Evolutionary conservation across 2,113 vertebrate genomes (phyloP).

Genomic region (Macroglossus sobrinus): DNA sequence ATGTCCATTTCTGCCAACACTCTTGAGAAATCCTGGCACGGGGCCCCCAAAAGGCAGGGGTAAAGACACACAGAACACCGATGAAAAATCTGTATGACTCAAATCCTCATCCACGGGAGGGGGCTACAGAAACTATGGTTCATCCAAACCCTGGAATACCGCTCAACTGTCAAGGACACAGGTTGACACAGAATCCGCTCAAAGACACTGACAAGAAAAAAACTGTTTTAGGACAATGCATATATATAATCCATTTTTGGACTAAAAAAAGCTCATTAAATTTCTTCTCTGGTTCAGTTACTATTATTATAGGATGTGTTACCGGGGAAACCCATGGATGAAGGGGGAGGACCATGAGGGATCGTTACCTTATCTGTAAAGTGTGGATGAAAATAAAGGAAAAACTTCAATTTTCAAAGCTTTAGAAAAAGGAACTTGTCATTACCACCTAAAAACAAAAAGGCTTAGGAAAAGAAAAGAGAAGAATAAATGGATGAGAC

Average conservation of each 20-base stretch:
- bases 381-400: background rate
- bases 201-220: background rate
- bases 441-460: background rate
- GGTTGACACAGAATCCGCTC: background rate
- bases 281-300: background rate
- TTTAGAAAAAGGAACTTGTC: constrained; percentile 9
- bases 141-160: background rate
- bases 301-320: background rate
- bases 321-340: background rate
- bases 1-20: background rate
- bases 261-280: constrained; percentile 2
- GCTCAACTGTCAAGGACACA: background rate
- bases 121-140: background rate
- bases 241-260: background rate
- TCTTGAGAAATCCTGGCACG: background rate
- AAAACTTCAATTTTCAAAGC: background rate
- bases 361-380: background rate
- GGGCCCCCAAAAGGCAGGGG: background rate
- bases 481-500: background rate
- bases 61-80: background rate
- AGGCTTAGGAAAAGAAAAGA: background rate
- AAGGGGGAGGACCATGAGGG: background rate
- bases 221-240: background rate
- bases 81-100: background rate
- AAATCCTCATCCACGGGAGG: background rate